A percentile compares a stretch with the other conserved stretches of the same genome.
These are phyloP conservation scores for Prochilodus magdalenae DNA, from an alignment of 2,113 vertebrate species.

Conservation along the genomic window DNA sequence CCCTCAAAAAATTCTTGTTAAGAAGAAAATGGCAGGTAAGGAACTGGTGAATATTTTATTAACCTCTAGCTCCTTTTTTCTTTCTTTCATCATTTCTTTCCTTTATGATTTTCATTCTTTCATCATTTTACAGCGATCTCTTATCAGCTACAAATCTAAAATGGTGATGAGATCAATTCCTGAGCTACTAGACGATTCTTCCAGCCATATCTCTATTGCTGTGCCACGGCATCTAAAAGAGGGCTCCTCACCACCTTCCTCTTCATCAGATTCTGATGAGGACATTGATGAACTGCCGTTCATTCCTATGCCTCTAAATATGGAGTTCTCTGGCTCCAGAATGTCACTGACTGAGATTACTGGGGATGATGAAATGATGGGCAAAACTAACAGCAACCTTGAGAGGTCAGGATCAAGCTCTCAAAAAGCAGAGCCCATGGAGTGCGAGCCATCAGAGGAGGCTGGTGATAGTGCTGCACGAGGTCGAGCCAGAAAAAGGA, in stretches of 20 bases:
- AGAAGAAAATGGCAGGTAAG: constrained; percentile 96
- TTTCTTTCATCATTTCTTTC: neutral
- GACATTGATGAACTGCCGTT: constrained; percentile 93
- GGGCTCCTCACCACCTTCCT: constrained; percentile 84
- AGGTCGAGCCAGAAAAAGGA: constrained; percentile 65
- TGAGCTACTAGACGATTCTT: constrained; percentile 88
- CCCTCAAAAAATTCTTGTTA: constrained; percentile 92
- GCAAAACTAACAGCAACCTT: constrained; percentile 67
- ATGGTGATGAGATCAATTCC: constrained; percentile 95
- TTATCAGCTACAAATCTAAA: constrained; percentile 97
- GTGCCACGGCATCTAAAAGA: constrained; percentile 88
- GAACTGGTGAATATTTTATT: neutral
- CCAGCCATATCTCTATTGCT: constrained; percentile 90
- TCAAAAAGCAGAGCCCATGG: constrained; percentile 71
- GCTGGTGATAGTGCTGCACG: constrained; percentile 63
- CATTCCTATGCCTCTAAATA: constrained; percentile 91
- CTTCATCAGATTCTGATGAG: constrained; percentile 94
- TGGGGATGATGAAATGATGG: constrained; percentile 79
- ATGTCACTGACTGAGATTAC: constrained; percentile 92
- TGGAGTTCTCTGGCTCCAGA: constrained; percentile 91
- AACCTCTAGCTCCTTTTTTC: neutral
- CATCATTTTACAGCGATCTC: constrained; percentile 82
- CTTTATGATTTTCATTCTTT: neutral
- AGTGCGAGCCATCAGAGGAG: constrained; percentile 69
- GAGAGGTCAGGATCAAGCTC: constrained; percentile 53